Percentiles rank a stretch among this genome's conserved stretches.
Evolutionary conservation across 1,140 invertebrate genomes (phyloP).

Genomic region (Rhyzopertha dominica): DNA sequence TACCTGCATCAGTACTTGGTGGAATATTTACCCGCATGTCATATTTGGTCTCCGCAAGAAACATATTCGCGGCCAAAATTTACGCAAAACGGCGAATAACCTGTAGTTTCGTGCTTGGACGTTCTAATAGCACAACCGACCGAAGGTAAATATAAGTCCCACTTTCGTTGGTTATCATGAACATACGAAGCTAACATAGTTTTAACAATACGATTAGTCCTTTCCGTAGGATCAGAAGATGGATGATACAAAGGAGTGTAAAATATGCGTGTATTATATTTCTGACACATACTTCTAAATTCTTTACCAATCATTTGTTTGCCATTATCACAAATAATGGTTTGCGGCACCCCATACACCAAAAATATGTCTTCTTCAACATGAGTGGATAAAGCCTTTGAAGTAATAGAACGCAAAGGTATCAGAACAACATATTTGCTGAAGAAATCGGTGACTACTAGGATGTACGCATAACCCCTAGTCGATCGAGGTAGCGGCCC

Average conservation of each 20-base stretch:
- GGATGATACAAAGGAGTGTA: conserved; percentile 4
- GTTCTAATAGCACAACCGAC: conserved; percentile 31
- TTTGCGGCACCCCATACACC: conserved; percentile 10
- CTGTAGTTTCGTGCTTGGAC: conserved; percentile 27
- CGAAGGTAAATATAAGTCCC: conserved; percentile 26
- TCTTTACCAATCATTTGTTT: conserved; percentile 6
- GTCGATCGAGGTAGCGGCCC: conserved; percentile 3
- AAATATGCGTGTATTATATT: background rate
- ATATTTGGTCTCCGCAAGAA: background rate
- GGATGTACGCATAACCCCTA: conserved; percentile 4
- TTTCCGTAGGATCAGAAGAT: conserved; percentile 16
- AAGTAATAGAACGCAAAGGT: conserved; percentile 29
- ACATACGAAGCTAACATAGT: conserved; percentile 27
- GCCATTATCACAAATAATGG: conserved; percentile 14
- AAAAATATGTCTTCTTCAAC: conserved; percentile 16
- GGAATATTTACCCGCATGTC: background rate
- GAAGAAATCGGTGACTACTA: conserved; percentile 35
- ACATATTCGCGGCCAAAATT: conserved; percentile 14
- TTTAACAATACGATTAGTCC: conserved; percentile 31
- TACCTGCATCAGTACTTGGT: no score
- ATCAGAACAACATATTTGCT: conserved; percentile 33
- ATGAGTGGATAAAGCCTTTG: no score
- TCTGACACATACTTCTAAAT: background rate
- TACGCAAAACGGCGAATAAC: conserved; percentile 24
- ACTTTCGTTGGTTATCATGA: conserved; percentile 28